phyloP scores from a whole-genome alignment of 2,797 vertebrate genomes.

The Echeneis naucrates region DNA sequence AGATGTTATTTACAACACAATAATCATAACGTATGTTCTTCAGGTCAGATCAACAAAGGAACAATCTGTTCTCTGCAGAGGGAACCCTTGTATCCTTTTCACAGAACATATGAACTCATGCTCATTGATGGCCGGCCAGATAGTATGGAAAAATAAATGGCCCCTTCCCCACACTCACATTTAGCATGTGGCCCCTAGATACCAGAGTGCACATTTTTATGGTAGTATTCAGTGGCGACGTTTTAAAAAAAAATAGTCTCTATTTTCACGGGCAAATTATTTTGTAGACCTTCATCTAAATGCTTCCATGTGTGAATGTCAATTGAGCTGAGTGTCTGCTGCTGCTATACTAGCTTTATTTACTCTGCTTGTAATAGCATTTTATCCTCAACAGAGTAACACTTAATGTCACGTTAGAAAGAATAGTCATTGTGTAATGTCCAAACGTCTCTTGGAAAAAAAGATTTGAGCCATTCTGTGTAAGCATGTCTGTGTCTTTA shows the following conservation, averaged over 20 bases:
- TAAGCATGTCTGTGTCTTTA: conserved; percentile 14
- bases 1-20: not conserved
- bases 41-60: not conserved
- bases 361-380: conserved; percentile 48
- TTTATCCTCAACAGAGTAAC: conserved; percentile 25
- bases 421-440: conserved; percentile 55
- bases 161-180: no score
- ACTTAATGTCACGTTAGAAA: conserved; percentile 54
- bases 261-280: conserved; percentile 65
- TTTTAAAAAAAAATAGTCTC: conserved; percentile 51
- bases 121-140: conserved; percentile 3
- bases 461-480: conserved; percentile 17
- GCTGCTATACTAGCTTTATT: conserved; percentile 47
- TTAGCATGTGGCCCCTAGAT: conserved; percentile 45
- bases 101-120: not conserved
- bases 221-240: conserved; percentile 41
- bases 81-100: not conserved
- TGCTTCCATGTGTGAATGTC: conserved; percentile 25
- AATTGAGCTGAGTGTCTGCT: conserved; percentile 21
- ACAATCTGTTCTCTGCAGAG: not conserved
- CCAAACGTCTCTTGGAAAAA: conserved; percentile 53
- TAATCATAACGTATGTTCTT: not conserved
- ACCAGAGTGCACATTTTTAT: conserved; percentile 3
- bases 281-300: conserved; percentile 49
- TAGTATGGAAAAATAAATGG: conserved; percentile 48